Evolutionary conservation across 2,113 vertebrate species (phyloP).

Genomic region (Fukomys damarensis): DNA sequence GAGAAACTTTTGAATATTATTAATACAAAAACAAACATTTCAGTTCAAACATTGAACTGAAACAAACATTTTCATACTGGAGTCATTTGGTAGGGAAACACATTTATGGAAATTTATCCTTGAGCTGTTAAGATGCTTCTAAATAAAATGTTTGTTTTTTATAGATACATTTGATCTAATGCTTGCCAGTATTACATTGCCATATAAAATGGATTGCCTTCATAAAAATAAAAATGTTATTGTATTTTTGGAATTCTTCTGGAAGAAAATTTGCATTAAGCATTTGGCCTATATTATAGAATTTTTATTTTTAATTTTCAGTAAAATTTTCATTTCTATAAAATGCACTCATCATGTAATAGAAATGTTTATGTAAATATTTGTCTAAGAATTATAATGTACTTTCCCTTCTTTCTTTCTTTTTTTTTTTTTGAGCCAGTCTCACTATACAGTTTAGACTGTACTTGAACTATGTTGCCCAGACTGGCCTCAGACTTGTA

Average conservation of each 20-base stretch:
- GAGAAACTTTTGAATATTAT: background rate
- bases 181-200: background rate
- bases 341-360: background rate
- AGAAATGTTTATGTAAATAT: background rate
- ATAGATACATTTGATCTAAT: background rate
- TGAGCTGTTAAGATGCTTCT: background rate
- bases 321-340: background rate
- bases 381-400: background rate
- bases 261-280: slow-evolving; percentile 21
- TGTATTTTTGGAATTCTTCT: slow-evolving; percentile 27
- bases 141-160: slow-evolving; percentile 6
- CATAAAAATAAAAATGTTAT: slow-evolving; percentile 11
- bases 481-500: background rate
- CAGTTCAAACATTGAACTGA: background rate
- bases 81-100: background rate
- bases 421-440: background rate
- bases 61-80: slow-evolving; percentile 6
- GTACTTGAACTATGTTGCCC: background rate
- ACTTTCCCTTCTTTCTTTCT: background rate
- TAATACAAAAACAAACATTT: background rate
- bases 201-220: slow-evolving; percentile 12
- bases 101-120: background rate
- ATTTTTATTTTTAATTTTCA: background rate
- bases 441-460: background rate
- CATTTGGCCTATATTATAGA: background rate